Evolutionary conservation across 2,113 vertebrate species (phyloP).

Genomic region (Mus pahari): DNA sequence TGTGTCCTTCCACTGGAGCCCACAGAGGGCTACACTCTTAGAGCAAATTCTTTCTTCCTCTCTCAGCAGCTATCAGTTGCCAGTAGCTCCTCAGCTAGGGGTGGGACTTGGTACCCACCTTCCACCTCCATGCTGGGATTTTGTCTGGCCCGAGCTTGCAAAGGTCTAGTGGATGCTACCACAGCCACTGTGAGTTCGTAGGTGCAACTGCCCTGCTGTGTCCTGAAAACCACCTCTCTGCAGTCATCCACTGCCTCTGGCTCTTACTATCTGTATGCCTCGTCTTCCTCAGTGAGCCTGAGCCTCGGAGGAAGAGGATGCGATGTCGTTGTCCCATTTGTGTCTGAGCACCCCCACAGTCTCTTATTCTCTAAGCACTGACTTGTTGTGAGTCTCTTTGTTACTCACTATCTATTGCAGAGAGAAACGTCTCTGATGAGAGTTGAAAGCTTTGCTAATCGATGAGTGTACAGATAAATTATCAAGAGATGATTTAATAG

Average conservation of each 20-base stretch:
- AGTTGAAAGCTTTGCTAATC: not conserved
- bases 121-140: not conserved
- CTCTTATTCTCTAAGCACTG: not conserved
- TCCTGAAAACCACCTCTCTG: no score
- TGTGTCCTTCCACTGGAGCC: not conserved
- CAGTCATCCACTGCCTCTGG: not conserved
- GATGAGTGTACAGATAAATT: not conserved
- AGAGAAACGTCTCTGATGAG: not conserved
- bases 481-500: not conserved
- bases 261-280: not conserved
- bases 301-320: not conserved
- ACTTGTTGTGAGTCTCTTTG: not conserved
- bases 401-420: not conserved
- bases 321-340: not conserved
- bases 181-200: not conserved
- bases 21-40: not conserved
- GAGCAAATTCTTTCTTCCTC: not conserved
- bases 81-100: not conserved
- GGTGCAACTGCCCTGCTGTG: not conserved
- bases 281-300: not conserved
- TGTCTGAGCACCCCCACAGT: not conserved
- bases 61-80: not conserved
- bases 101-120: not conserved
- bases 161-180: not conserved
- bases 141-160: not conserved